These are phyloP conservation scores for Myripristis jacobus DNA, from an alignment of 2,797 vertebrate species.

Conservation along the genomic window DNA sequence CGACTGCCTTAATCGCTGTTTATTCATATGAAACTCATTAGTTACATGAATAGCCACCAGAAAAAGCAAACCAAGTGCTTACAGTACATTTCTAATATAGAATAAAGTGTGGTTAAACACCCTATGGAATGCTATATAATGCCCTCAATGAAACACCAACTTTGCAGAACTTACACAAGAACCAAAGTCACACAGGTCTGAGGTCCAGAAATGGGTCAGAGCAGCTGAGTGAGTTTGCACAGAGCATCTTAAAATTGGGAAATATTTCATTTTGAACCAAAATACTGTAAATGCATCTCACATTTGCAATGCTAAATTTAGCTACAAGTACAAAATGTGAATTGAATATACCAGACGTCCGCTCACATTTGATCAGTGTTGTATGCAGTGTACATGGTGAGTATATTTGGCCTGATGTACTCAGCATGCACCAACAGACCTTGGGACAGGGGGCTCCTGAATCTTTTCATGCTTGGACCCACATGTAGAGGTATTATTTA, in stretches of 20 bases:
- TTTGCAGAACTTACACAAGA: neutral
- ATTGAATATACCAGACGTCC: neutral
- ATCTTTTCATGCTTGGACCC: too few relatives aligned
- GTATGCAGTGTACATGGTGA: neutral
- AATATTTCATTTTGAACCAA: neutral
- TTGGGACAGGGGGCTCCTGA: too few relatives aligned
- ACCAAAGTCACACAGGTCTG: neutral
- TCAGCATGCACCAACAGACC: neutral
- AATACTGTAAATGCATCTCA: conserved; percentile 2
- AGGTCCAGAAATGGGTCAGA: neutral
- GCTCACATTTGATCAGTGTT: neutral
- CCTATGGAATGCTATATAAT: neutral
- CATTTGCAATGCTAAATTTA: neutral
- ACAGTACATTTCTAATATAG: conserved; percentile 11
- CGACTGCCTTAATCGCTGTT: neutral
- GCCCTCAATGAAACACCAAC: neutral
- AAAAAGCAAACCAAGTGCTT: neutral
- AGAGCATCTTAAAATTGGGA: neutral
- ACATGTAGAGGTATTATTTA: too few relatives aligned
- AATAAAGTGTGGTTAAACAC: neutral
- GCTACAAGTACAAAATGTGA: neutral
- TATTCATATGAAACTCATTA: neutral
- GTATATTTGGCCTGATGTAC: too few relatives aligned
- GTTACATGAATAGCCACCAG: conserved; percentile 1
- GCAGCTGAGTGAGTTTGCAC: neutral